A percentile compares a stretch with the other conserved stretches of the same genome.
Evolutionary conservation across 2,797 vertebrate genomes (phyloP).

Genomic region (Cryptoblepharus egeriae): DNA sequence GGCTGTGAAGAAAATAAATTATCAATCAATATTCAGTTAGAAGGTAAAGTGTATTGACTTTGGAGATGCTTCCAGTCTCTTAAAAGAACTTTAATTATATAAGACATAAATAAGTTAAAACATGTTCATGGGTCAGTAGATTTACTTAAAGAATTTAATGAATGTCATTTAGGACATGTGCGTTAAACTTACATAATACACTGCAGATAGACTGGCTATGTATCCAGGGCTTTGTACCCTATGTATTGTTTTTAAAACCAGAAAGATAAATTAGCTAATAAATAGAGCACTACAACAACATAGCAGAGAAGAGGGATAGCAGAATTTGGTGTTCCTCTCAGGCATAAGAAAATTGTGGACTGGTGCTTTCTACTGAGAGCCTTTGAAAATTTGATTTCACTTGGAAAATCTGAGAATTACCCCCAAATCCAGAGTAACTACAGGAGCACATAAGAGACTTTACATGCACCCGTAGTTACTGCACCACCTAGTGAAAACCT

Average conservation of each 20-base stretch:
- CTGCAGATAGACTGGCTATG: not conserved
- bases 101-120: not conserved
- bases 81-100: not conserved
- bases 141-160: not conserved
- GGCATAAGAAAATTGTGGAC: too few species aligned
- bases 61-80: not conserved
- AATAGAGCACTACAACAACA: not conserved
- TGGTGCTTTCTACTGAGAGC: too few species aligned
- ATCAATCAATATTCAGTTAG: not conserved
- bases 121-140: not conserved
- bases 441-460: too few species aligned
- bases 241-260: not conserved
- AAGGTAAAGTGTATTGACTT: not conserved
- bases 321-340: too few species aligned
- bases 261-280: not conserved
- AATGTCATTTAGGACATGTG: not conserved
- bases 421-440: too few species aligned
- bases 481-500: too few species aligned
- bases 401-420: too few species aligned
- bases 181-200: not conserved
- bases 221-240: not conserved
- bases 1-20: slow-evolving; percentile 2
- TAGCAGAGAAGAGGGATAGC: too few species aligned
- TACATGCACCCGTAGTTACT: too few species aligned
- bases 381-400: too few species aligned